Conservation (phyloP, 2,113 vertebrate species). For the Corvus hawaiiensis region DNA sequence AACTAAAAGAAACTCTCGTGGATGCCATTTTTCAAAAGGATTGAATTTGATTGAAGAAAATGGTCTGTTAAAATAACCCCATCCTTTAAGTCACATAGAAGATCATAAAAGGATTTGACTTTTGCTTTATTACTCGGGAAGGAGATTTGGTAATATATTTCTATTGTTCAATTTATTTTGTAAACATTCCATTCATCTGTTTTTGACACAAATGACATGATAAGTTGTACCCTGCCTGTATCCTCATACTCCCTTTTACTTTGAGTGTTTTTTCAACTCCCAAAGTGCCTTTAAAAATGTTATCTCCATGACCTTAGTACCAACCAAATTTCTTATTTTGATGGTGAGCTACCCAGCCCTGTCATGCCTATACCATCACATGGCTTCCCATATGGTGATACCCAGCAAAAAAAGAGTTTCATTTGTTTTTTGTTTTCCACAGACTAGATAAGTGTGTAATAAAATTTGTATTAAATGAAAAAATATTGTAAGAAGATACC, state of each 20-base stretch:
- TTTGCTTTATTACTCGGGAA: not conserved
- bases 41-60: not conserved
- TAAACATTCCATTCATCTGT: not conserved
- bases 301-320: not conserved
- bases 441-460: not conserved
- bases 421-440: not conserved
- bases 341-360: not conserved
- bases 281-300: not conserved
- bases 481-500: not conserved
- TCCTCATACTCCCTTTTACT: not conserved
- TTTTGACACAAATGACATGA: not conserved
- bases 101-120: not conserved
- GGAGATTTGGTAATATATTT: not conserved
- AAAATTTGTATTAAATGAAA: not conserved
- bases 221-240: not conserved
- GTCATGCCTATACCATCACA: not conserved
- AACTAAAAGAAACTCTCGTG: not conserved
- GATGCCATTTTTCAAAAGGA: not conserved
- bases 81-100: not conserved
- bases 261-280: not conserved
- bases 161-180: not conserved
- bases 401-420: not conserved
- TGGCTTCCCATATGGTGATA: not conserved
- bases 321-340: not conserved
- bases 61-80: not conserved